Conservation (phyloP, 2,888 invertebrate genomes). For the Drosophila cognata region DNA sequence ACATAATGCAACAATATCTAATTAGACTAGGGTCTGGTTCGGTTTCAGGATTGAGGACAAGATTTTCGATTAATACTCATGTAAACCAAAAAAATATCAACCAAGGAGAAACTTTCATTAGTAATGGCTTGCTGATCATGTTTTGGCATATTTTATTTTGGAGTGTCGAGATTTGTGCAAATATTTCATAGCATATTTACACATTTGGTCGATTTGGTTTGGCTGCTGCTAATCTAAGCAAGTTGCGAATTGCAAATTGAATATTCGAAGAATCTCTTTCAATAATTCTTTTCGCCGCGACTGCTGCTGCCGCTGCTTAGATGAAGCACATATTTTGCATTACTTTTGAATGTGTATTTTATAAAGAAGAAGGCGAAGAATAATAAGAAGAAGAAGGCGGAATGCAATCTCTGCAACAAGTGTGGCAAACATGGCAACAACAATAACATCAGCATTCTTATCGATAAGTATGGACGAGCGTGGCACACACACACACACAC, state of each 20-base stretch:
- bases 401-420: conserved; percentile 49
- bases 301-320: not conserved
- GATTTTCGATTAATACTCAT: not conserved
- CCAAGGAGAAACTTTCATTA: too few species aligned
- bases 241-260: not conserved
- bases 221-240: not conserved
- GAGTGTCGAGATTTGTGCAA: not conserved
- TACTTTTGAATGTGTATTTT: not conserved
- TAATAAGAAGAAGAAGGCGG: not conserved
- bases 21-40: too few species aligned
- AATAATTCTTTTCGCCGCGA: not conserved
- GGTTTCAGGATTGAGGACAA: accelerated
- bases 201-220: not conserved
- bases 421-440: conserved; percentile 49
- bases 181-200: not conserved
- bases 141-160: not conserved
- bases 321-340: conserved; percentile 8
- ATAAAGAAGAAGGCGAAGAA: not conserved
- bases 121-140: not conserved
- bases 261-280: not conserved
- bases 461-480: conserved; percentile 45
- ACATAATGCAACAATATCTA: not conserved
- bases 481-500: conserved; percentile 29
- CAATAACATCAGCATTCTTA: conserved; percentile 20
- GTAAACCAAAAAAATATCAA: not conserved